Percentiles rank a stretch among this genome's conserved stretches.
Conservation (phyloP, 2,888 invertebrate genomes). For the Endotricha flammealis region DNA sequence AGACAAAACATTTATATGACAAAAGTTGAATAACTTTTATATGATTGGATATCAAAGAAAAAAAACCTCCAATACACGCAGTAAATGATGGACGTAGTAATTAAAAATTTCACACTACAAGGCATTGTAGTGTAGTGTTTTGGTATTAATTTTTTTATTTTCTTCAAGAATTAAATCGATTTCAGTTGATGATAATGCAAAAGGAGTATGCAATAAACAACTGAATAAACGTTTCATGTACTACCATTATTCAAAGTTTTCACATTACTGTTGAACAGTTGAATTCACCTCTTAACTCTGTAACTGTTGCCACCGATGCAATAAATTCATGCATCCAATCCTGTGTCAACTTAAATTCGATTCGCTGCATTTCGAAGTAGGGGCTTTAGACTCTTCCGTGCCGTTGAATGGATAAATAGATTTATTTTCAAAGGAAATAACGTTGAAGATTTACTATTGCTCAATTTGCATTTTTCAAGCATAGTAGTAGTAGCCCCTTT, state of each 20-base stretch:
- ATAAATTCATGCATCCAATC: slow-evolving; percentile 56
- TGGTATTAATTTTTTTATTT: no score
- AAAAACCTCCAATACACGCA: no score
- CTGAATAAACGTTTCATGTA: slow-evolving; percentile 7
- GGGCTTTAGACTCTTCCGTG: slow-evolving; percentile 30
- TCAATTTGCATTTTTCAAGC: neutral
- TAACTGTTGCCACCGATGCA: slow-evolving; percentile 31
- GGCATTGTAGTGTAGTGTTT: no score
- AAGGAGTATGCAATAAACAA: no score
- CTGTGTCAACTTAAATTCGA: slow-evolving; percentile 50
- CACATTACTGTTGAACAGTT: slow-evolving; percentile 9
- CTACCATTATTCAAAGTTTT: slow-evolving; percentile 16
- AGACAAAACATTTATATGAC: slow-evolving; percentile 6
- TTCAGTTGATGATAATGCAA: no score
- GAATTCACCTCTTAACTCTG: slow-evolving; percentile 16
- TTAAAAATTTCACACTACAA: no score
- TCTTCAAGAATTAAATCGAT: no score
- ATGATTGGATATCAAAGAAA: no score
- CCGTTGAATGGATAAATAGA: slow-evolving; percentile 48
- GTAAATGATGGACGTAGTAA: no score
- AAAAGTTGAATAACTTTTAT: no score
- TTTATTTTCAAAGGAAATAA: slow-evolving; percentile 41
- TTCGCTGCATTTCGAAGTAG: slow-evolving; percentile 44
- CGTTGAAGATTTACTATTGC: slow-evolving; percentile 19
- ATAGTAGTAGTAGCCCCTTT: no score